phyloP scores from a whole-genome alignment of 2,113 vertebrate species.

The Tiliqua scincoides region DNA sequence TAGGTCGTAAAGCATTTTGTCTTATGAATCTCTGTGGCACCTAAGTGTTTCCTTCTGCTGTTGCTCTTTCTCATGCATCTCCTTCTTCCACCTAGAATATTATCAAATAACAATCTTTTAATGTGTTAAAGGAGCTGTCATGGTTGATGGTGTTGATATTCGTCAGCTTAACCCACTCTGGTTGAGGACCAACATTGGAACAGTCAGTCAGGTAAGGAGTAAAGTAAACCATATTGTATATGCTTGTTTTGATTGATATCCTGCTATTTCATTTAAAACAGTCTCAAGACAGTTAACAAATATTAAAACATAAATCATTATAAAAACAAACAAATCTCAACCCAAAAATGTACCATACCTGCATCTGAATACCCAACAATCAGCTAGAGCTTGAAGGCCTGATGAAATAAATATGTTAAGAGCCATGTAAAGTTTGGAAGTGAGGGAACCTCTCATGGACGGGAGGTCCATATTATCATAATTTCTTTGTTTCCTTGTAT shows the following conservation, averaged over 20 bases:
- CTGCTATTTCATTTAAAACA: neutral
- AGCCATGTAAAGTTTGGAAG: too few relatives aligned
- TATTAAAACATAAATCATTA: too few relatives aligned
- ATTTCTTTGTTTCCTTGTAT: neutral
- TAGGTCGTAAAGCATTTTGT: neutral
- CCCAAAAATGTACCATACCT: too few relatives aligned
- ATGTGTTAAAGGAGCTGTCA: constrained; percentile 81
- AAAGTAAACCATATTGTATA: neutral
- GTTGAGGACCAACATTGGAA: constrained; percentile 91
- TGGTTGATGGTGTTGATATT: constrained; percentile 87
- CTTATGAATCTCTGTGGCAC: neutral
- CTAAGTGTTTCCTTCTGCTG: accelerated
- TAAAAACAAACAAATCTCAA: too few relatives aligned
- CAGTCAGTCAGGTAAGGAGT: constrained; percentile 92
- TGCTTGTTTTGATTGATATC: neutral
- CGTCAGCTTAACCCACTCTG: constrained; percentile 90
- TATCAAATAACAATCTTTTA: neutral
- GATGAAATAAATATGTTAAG: neutral
- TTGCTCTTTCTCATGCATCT: constrained; percentile 11
- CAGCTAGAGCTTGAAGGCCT: too few relatives aligned
- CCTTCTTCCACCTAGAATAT: neutral
- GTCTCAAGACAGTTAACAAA: too few relatives aligned
- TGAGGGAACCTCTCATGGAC: too few relatives aligned
- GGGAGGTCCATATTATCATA: neutral
- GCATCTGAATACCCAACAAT: too few relatives aligned